Conservation (phyloP, 2,113 vertebrate genomes). For the Macaca fascicularis region T2T-MFA8v1.1 NC_088379.1:187566001-187566500, state of each 20-base stretch:
- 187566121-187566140: not conserved
- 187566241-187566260: not conserved
- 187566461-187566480: not conserved
- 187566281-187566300: constrained; percentile 68
- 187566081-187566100: not conserved
- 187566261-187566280: not conserved
- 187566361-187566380: constrained; percentile 51
- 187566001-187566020: not conserved
- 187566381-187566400: not conserved
- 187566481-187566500: not conserved
- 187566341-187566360: constrained; percentile 62
- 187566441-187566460: not conserved
- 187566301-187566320: constrained; percentile 45
- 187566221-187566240: not conserved
- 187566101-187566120: not conserved
- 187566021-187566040: not conserved
- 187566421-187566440: not conserved
- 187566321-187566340: constrained; percentile 52
- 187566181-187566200: not conserved
- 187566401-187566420: not conserved
- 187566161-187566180: not conserved
- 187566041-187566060: not conserved
- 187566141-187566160: not conserved
- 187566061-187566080: not conserved
- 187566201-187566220: not conserved